Conservation (phyloP, 1,140 invertebrate species). For the Drosophila santomea region DNA sequence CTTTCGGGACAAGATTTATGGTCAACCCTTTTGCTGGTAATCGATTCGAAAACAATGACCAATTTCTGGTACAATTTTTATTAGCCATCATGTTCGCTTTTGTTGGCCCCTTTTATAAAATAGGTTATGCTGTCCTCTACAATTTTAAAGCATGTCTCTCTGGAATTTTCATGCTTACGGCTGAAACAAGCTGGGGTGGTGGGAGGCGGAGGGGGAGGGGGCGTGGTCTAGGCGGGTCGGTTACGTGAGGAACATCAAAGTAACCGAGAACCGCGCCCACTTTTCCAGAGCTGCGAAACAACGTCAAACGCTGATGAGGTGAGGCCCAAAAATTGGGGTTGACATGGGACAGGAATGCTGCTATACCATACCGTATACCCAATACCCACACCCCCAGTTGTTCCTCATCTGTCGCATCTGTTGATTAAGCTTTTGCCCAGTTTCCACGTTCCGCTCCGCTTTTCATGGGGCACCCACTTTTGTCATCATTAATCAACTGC, state of each 20-base stretch:
- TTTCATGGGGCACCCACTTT: conserved; percentile 52
- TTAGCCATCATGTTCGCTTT: conserved; percentile 12
- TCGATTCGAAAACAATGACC: conserved; percentile 51
- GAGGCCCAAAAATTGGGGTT: conserved; percentile 27
- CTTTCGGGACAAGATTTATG: conserved; percentile 23
- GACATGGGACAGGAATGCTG: conserved; percentile 30
- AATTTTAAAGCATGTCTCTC: conserved; percentile 39
- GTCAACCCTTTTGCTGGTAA: conserved; percentile 38
- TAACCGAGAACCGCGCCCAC: conserved; percentile 60
- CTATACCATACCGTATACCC: too few species aligned
- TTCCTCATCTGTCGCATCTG: conserved; percentile 54
- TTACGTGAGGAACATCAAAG: conserved; percentile 77
- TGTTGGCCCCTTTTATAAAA: background rate
- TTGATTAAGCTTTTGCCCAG: conserved; percentile 67
- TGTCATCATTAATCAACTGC: conserved; percentile 80
- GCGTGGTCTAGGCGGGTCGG: conserved; percentile 16
- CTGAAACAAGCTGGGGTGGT: conserved; percentile 6
- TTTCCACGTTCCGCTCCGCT: conserved; percentile 20
- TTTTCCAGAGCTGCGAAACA: conserved; percentile 59
- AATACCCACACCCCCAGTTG: background rate
- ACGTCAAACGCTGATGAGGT: conserved; percentile 59
- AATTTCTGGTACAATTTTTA: conserved; percentile 39
- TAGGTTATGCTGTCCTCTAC: conserved; percentile 8
- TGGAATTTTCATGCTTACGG: conserved; percentile 54
- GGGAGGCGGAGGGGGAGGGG: background rate